Evolutionary conservation across 2,113 vertebrate species (phyloP).

Genomic region (Gobio gobio): DNA sequence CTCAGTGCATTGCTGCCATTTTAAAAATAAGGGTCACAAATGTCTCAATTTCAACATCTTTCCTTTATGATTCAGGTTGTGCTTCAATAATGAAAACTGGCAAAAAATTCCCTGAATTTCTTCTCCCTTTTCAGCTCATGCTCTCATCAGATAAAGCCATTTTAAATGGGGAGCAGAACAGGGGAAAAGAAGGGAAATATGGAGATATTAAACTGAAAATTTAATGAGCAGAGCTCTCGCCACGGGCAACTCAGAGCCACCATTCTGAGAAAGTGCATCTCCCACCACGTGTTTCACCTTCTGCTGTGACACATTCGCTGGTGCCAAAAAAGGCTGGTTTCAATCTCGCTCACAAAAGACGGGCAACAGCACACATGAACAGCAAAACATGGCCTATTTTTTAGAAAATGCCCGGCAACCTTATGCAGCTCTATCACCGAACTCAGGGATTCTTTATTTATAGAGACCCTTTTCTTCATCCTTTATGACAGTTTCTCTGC

Average conservation of each 20-base stretch:
- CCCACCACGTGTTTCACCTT: constrained; percentile 47
- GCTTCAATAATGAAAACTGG: not conserved
- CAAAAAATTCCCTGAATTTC: not conserved
- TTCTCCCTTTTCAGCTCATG: not conserved
- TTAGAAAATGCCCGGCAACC: constrained; percentile 8
- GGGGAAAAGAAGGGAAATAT: not conserved
- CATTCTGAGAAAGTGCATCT: constrained; percentile 47
- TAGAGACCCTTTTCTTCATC: not conserved
- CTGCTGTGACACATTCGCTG: constrained; percentile 41
- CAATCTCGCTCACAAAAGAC: not conserved
- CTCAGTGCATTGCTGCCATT: not conserved
- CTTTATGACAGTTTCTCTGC: not conserved
- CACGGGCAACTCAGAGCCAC: constrained; percentile 28
- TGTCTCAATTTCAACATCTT: not conserved
- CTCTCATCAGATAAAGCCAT: constrained; percentile 11
- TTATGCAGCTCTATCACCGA: not conserved
- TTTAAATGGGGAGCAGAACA: constrained; percentile 18
- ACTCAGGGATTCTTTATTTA: not conserved
- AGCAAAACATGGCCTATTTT: constrained; percentile 34
- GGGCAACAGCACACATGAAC: not conserved
- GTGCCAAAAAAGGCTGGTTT: constrained; percentile 30
- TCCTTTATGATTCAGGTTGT: not conserved
- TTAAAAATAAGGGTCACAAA: not conserved
- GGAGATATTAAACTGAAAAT: constrained; percentile 39
- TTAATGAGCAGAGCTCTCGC: constrained; percentile 41